These are phyloP conservation scores for Acleris sparsana DNA, from an alignment of 2,888 invertebrate species.

Conservation along the genomic window DNA sequence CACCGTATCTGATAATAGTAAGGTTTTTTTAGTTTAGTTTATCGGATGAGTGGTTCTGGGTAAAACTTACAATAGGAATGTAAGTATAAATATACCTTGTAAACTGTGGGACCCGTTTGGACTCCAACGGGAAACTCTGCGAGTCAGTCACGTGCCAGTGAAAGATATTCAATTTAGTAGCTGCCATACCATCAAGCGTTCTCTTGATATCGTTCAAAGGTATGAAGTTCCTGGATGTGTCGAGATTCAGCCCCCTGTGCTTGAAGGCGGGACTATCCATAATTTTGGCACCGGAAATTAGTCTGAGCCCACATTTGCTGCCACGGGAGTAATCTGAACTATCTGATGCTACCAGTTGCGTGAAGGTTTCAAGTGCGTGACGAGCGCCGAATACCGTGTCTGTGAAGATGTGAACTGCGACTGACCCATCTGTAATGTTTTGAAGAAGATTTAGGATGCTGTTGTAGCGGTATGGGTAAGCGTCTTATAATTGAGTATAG, in stretches of 20 bases:
- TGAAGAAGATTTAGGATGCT: background rate
- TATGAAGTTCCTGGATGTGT: slow-evolving; percentile 94
- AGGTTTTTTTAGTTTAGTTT: too few species aligned
- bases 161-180: slow-evolving; percentile 94
- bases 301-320: slow-evolving; percentile 79
- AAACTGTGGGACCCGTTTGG: slow-evolving; percentile 88
- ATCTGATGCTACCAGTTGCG: slow-evolving; percentile 84
- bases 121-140: slow-evolving; percentile 95
- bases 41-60: too few species aligned
- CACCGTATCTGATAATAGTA: slow-evolving; percentile 84
- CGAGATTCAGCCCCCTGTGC: slow-evolving; percentile 94
- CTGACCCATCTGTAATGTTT: slow-evolving; percentile 65
- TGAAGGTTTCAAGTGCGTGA: slow-evolving; percentile 90
- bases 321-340: slow-evolving; percentile 52
- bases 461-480: too few species aligned
- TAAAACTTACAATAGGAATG: too few species aligned
- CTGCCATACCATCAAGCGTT: slow-evolving; percentile 93
- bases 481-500: too few species aligned
- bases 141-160: slow-evolving; percentile 97
- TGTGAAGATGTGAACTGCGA: slow-evolving; percentile 82
- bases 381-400: slow-evolving; percentile 88
- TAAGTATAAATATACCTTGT: slow-evolving; percentile 78
- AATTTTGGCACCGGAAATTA: slow-evolving; percentile 86
- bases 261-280: slow-evolving; percentile 91
- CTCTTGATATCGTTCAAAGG: slow-evolving; percentile 86